Conservation (phyloP, 2,113 vertebrate species). For the Calyptomena viridis region DNA sequence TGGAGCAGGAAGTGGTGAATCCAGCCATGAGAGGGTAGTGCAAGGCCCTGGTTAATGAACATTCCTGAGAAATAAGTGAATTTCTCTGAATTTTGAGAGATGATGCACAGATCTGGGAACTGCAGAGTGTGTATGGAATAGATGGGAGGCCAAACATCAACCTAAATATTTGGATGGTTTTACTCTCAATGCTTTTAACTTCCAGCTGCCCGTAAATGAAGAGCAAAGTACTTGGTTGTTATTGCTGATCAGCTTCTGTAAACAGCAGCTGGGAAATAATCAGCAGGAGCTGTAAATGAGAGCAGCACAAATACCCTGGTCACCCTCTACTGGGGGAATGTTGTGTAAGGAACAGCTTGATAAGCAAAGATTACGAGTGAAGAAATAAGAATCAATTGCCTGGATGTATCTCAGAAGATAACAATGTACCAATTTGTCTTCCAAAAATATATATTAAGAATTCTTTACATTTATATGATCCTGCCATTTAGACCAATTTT, state of each 20-base stretch:
- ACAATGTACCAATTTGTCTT: not conserved
- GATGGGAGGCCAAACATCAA: not conserved
- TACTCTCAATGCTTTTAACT: not conserved
- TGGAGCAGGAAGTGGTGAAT: not conserved
- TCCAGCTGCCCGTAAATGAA: not conserved
- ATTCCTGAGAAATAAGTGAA: not conserved
- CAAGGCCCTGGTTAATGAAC: not conserved
- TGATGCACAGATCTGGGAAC: not conserved
- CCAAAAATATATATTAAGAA: not conserved
- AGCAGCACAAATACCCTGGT: not conserved
- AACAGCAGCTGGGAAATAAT: not conserved
- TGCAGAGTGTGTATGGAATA: not conserved
- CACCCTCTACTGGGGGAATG: not conserved
- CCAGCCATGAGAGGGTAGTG: not conserved
- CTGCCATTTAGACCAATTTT: not conserved
- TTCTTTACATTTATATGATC: not conserved
- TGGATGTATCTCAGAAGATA: not conserved
- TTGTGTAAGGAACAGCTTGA: not conserved
- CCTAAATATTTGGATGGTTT: not conserved
- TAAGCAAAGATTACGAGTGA: not conserved
- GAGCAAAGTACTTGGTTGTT: not conserved
- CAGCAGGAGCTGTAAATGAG: not conserved
- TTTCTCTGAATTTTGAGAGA: not conserved
- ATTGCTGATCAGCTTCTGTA: not conserved
- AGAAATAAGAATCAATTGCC: not conserved